Percentiles rank a stretch among this genome's conserved stretches.
phyloP scores from a whole-genome alignment of 2,113 vertebrate genomes.

The Alaudala cheleensis region DNA sequence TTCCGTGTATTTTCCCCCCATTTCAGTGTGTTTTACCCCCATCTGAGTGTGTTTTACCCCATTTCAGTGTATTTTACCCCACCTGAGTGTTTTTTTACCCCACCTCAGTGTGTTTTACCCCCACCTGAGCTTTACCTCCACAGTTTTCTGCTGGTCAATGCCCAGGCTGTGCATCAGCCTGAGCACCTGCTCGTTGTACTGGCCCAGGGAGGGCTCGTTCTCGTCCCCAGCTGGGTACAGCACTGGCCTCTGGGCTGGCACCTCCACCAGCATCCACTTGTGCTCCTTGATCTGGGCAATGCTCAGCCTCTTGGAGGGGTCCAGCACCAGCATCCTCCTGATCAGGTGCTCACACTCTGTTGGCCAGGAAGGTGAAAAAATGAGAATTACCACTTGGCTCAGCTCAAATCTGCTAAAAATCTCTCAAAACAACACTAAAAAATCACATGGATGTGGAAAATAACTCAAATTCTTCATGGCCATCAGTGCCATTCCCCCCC shows the following conservation, averaged over 20 bases:
- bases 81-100: no score
- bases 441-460: not conserved
- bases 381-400: not conserved
- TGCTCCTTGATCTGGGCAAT: constrained; percentile 97
- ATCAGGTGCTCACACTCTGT: constrained; percentile 98
- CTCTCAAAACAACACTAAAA: not conserved
- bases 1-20: accelerated
- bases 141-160: constrained; percentile 96
- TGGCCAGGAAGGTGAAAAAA: not conserved
- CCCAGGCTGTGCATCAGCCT: constrained; percentile 97
- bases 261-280: constrained; percentile 94
- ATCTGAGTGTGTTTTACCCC: no score
- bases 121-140: constrained; percentile 82
- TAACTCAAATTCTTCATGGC: not conserved
- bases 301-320: constrained; percentile 91
- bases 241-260: constrained; percentile 87
- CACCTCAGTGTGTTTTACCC: accelerated
- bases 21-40: accelerated
- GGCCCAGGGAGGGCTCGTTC: constrained; percentile 81
- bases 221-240: constrained; percentile 86
- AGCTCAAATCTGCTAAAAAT: not conserved
- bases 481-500: not conserved
- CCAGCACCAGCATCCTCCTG: constrained; percentile 94
- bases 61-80: not conserved
- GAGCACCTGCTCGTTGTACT: constrained; percentile 95